Evolutionary conservation across 2,797 vertebrate genomes (phyloP), one percentile per base, ranked within the genome.

Genomic region (Nyctalus aviator): DNA sequence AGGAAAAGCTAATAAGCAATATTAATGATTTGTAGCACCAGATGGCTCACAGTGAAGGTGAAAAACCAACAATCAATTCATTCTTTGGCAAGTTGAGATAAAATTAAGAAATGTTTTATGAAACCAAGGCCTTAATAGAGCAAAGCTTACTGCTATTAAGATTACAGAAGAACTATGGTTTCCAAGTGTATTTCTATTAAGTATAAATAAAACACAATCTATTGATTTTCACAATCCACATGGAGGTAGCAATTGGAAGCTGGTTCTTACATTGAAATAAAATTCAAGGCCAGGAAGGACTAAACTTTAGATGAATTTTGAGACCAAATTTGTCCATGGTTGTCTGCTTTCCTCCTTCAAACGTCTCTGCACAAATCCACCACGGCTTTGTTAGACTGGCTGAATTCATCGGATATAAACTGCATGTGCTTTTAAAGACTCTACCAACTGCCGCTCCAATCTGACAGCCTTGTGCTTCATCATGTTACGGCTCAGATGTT

Each of bases 21-120:
- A 96, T 91, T 92, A 95, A 95, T 90, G 81, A 91, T n/a, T 48
- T 41, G 75, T 44, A 90, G 82, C 20, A n/a, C 62, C 92, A 96
- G 87, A 89, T 75, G 72, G 77, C 55, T 94, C 68, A 41, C 12
- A 86, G 57, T 3, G 30, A 84, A 94, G 73, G n/a, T 96, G 66
- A 86, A 90, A 96, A 48, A 48, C 8, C 68, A 94, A 87, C 18
- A 77, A 92, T 72, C 55, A 88, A 83, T 41, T 89, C 77, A 64
- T 59, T 81, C 84, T 93, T 79, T 17, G 46, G 53, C 90, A 95
- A 91, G 25, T 6, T 55, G 77, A 81, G 23, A 90, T 66, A 76
- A 83, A 89, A 93, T 77, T 82, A 84, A 72, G 50, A 91, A 79
- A 87, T 77, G 27, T 79, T 89, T 89, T 55, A 72, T 93, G n/a